Evolutionary conservation across 2,888 invertebrate species (phyloP).

Genomic region (Diaperis boleti): DNA sequence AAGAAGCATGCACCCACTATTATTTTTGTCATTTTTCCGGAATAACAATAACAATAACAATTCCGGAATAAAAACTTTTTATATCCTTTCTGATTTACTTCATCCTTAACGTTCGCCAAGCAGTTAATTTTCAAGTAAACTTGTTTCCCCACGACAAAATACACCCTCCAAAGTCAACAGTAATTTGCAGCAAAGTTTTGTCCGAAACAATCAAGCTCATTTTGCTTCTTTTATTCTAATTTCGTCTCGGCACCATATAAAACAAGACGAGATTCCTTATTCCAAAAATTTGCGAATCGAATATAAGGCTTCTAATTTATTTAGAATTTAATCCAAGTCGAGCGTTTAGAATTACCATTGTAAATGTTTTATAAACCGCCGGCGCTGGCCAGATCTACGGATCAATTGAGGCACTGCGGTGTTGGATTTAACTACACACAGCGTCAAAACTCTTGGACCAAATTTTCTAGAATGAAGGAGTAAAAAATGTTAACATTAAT

Average conservation of each 20-base stretch:
- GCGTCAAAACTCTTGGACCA: too few relatives aligned
- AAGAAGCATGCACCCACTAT: too few relatives aligned
- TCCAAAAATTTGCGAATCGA: constrained; percentile 18
- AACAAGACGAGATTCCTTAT: constrained; percentile 4
- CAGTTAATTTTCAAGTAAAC: neutral
- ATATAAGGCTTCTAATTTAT: constrained; percentile 33
- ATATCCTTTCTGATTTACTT: neutral
- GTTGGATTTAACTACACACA: too few relatives aligned
- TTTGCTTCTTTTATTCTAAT: constrained; percentile 1
- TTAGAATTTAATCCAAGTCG: constrained; percentile 40
- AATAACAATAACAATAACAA: too few relatives aligned
- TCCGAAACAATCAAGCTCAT: neutral
- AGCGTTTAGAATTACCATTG: constrained; percentile 40
- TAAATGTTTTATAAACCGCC: constrained; percentile 36
- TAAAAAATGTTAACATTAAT: too few relatives aligned
- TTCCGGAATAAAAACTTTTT: too few relatives aligned
- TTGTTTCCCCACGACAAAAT: neutral
- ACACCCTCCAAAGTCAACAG: neutral
- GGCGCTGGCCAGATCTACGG: constrained; percentile 4
- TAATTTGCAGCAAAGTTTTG: neutral
- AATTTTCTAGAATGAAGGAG: too few relatives aligned
- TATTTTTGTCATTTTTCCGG: too few relatives aligned
- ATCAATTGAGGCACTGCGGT: constrained; percentile 29
- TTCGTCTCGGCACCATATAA: neutral
- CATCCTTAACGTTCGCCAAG: neutral